phyloP scores from a whole-genome alignment of 2,113 vertebrate genomes.

The Eclectus roratus region DNA sequence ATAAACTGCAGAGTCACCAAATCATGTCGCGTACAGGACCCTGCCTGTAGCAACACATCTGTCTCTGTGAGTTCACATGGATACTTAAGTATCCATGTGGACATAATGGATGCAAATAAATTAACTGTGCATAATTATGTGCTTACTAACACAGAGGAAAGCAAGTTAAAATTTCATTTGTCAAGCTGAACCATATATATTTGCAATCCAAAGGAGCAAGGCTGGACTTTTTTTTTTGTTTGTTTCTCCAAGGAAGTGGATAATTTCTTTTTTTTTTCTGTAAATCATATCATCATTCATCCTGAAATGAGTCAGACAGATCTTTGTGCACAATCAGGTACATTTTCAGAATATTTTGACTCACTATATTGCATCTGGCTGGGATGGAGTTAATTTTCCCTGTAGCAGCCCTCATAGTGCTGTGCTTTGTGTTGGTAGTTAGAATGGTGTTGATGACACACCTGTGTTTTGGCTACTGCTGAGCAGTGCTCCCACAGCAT shows the following conservation, averaged over 20 bases:
- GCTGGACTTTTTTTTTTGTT: not conserved
- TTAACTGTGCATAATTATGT: not conserved
- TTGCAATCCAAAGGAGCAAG: not conserved
- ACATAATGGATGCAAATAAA: not conserved
- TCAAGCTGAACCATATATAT: not conserved
- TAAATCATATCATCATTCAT: not conserved
- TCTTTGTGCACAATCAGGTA: not conserved
- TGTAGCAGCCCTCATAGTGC: not conserved
- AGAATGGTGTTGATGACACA: not conserved
- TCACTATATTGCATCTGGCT: not conserved
- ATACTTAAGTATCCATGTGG: not conserved
- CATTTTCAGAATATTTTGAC: not conserved
- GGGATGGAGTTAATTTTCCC: not conserved
- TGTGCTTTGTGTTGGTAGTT: not conserved
- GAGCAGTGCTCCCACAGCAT: not conserved
- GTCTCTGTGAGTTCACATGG: not conserved
- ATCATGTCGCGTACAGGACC: not conserved
- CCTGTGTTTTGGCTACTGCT: not conserved
- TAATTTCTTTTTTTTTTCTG: not conserved
- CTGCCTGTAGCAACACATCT: not conserved
- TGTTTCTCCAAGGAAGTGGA: not conserved
- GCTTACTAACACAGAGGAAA: not conserved
- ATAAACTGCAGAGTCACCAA: conserved; percentile 37
- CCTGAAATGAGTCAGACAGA: not conserved
- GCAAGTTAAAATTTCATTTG: not conserved